phyloP scores from a whole-genome alignment of 1,140 invertebrate species.

The Sminthurinus signatus region DNA sequence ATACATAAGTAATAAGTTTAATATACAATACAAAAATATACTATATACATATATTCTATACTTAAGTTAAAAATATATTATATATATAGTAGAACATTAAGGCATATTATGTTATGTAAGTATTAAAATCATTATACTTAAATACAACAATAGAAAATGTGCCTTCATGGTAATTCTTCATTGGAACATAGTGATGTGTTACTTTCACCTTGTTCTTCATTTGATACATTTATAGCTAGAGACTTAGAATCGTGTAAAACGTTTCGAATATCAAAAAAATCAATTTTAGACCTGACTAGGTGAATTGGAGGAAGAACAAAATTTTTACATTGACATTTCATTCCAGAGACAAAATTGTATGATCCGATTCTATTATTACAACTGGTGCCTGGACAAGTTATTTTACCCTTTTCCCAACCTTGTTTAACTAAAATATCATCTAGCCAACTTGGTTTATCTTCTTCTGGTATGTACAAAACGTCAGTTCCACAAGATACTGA shows the following conservation, averaged over 20 bases:
- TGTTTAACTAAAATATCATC: constrained; percentile 39
- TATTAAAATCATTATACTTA: no score
- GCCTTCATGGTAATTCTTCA: no score
- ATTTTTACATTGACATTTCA: constrained; percentile 52
- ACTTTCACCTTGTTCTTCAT: no score
- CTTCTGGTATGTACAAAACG: constrained; percentile 36
- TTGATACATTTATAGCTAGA: no score
- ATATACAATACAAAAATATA: no score
- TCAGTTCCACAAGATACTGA: constrained; percentile 8
- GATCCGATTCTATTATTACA: constrained; percentile 55
- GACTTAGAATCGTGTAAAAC: neutral
- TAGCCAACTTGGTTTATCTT: constrained; percentile 27
- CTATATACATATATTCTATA: no score
- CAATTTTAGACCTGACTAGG: constrained; percentile 33
- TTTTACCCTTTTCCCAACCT: constrained; percentile 56
- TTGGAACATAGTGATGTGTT: no score
- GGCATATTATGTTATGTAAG: no score
- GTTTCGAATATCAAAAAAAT: neutral
- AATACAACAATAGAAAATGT: no score
- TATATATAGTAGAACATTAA: no score
- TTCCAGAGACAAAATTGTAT: constrained; percentile 57
- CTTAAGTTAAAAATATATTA: no score
- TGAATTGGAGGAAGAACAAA: constrained; percentile 27
- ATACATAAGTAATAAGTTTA: no score
- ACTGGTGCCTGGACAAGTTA: constrained; percentile 55